Percentiles rank a stretch among this genome's conserved stretches.
phyloP scores from a whole-genome alignment of 2,797 vertebrate genomes.

The Kryptopterus vitreolus region DNA sequence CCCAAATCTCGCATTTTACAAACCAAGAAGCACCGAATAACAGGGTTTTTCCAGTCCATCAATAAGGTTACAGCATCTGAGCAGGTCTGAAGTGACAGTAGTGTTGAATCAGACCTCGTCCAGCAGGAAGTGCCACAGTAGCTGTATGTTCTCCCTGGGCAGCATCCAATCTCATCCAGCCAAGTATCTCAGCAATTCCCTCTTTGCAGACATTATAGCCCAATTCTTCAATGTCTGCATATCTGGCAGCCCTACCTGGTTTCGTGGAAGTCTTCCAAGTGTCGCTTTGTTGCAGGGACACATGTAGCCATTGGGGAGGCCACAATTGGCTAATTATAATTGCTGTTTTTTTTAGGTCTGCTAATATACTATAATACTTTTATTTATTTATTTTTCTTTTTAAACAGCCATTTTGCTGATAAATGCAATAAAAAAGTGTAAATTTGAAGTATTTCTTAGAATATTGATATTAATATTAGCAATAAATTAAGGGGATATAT shows the following conservation, averaged over 20 bases:
- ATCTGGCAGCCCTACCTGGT: slow-evolving; percentile 19
- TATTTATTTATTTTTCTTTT: too few species aligned
- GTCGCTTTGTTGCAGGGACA: background rate
- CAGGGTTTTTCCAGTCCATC: too few species aligned
- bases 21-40: background rate
- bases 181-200: background rate
- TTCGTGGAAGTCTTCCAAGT: slow-evolving; percentile 11
- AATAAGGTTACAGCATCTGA: too few species aligned
- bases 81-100: slow-evolving; percentile 19
- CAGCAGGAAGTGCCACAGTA: slow-evolving; percentile 32
- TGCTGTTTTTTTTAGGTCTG: background rate
- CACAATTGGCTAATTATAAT: background rate
- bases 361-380: background rate
- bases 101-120: slow-evolving; percentile 46
- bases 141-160: slow-evolving; percentile 6
- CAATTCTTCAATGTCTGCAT: slow-evolving; percentile 19
- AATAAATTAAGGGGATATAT: too few species aligned
- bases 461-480: too few species aligned
- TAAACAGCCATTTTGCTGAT: too few species aligned
- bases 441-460: too few species aligned
- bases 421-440: too few species aligned
- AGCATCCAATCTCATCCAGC: background rate
- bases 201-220: slow-evolving; percentile 8
- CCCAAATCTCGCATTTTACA: background rate
- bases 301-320: background rate